These are phyloP conservation scores for Lasioglossum marginatum DNA, from an alignment of 2,888 invertebrate species.

Conservation along the genomic window DNA sequence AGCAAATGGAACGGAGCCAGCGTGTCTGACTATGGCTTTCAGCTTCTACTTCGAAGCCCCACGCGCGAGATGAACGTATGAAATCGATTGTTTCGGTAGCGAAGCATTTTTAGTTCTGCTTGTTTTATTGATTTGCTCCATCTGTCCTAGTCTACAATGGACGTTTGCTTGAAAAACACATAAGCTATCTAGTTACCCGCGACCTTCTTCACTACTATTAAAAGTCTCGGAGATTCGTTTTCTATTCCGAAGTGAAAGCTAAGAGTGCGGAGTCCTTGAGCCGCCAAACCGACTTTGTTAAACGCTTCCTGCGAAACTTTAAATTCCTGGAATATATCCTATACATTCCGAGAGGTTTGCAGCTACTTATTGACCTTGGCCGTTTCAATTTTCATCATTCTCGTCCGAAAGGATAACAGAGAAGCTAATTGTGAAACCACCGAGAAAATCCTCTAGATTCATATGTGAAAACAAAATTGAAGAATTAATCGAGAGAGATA, in stretches of 20 bases:
- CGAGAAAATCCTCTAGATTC: too few species aligned
- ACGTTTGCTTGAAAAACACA: not conserved
- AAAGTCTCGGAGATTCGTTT: conserved; percentile 2
- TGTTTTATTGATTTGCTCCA: not conserved
- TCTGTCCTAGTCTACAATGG: not conserved
- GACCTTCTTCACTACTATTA: not conserved
- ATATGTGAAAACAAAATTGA: not conserved
- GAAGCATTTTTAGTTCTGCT: not conserved
- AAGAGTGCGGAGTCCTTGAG: conserved; percentile 1
- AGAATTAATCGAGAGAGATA: not conserved
- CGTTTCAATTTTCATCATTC: not conserved
- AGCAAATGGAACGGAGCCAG: too few species aligned
- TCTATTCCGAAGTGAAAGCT: conserved; percentile 1
- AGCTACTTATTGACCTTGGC: not conserved
- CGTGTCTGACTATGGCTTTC: not conserved
- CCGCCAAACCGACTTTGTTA: conserved; percentile 10
- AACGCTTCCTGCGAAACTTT: not conserved
- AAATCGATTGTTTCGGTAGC: not conserved
- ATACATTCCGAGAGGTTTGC: not conserved
- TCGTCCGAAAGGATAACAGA: not conserved
- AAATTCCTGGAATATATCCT: not conserved
- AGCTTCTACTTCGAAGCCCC: not conserved
- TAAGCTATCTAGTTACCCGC: not conserved
- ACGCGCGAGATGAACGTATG: not conserved
- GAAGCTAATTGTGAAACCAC: not conserved